Evolutionary conservation across 2,888 invertebrate species (phyloP).

Genomic region (Drosophila nr. fundita): DNA sequence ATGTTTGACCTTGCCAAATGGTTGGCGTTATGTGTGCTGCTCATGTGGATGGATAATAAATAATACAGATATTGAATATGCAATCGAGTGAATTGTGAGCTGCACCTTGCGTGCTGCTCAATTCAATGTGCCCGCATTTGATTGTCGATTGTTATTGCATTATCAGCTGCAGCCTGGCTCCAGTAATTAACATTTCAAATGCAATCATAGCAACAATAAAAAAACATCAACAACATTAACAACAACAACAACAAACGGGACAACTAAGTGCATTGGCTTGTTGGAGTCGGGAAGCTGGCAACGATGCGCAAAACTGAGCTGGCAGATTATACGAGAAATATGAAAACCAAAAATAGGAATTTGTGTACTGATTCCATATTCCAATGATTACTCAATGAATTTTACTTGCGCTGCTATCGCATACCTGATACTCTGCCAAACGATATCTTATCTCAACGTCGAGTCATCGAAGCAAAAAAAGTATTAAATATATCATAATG

Average conservation of each 20-base stretch:
- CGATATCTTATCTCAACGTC: slow-evolving; percentile 62
- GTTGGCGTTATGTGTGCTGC: not conserved
- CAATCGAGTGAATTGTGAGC: slow-evolving; percentile 12
- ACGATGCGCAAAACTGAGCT: slow-evolving; percentile 49
- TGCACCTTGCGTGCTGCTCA: slow-evolving; percentile 27
- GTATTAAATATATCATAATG: slow-evolving; percentile 19
- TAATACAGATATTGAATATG: slow-evolving; percentile 12
- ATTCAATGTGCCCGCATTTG: slow-evolving; percentile 17
- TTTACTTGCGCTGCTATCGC: slow-evolving; percentile 5
- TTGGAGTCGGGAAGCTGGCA: slow-evolving; percentile 15
- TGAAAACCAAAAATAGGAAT: slow-evolving; percentile 3
- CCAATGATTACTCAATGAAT: slow-evolving; percentile 40
- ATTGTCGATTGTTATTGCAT: slow-evolving; percentile 34
- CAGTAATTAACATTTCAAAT: slow-evolving; percentile 53
- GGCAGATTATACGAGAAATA: slow-evolving; percentile 41
- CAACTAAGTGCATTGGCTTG: slow-evolving; percentile 66
- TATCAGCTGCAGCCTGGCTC: slow-evolving; percentile 51
- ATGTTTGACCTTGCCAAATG: slow-evolving; percentile 32
- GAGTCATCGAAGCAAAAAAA: slow-evolving; percentile 51
- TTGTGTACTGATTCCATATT: slow-evolving; percentile 5
- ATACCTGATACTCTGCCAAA: slow-evolving; percentile 14
- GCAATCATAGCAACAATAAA: slow-evolving; percentile 30
- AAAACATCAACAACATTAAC: slow-evolving; percentile 11
- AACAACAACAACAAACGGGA: slow-evolving; percentile 36
- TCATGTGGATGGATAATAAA: slow-evolving; percentile 31